A percentile compares a stretch with the other conserved stretches of the same genome.
phyloP scores from a whole-genome alignment of 2,113 vertebrate genomes.

The Pungitius pungitius region DNA sequence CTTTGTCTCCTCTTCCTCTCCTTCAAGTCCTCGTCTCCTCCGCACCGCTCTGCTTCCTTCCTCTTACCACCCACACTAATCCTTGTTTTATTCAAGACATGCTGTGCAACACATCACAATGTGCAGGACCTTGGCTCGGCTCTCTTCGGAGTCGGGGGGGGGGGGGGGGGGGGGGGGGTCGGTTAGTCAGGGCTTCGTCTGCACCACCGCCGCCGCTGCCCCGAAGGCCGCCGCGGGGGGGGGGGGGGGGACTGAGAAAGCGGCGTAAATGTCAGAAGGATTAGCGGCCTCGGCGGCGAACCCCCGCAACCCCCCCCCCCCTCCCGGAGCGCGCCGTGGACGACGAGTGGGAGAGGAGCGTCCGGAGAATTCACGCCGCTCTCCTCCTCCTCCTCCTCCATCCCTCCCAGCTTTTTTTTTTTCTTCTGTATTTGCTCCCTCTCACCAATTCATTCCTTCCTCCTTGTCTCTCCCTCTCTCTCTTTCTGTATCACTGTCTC shows the following conservation, averaged over 20 bases:
- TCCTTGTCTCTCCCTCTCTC: conserved; percentile 55
- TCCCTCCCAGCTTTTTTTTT: conserved; percentile 16
- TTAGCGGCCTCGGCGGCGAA: conserved; percentile 71
- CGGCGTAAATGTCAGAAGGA: conserved; percentile 82
- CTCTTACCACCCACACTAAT: conserved; percentile 72
- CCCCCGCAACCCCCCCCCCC: conserved; percentile 60
- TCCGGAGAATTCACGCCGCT: conserved; percentile 37
- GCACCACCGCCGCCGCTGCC: conserved; percentile 28
- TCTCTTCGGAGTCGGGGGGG: neutral
- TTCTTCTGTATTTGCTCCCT: conserved; percentile 47
- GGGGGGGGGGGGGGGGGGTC: conserved; percentile 9
- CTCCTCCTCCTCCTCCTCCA: conserved; percentile 52
- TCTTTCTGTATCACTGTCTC: conserved; percentile 79
- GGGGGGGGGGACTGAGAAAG: conserved; percentile 60
- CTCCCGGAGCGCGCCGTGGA: conserved; percentile 72
- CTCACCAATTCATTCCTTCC: conserved; percentile 60
- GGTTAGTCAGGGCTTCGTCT: conserved; percentile 31
- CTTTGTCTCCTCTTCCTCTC: conserved; percentile 35
- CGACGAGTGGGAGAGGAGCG: conserved; percentile 72
- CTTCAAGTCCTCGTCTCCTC: conserved; percentile 34
- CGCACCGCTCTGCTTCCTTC: conserved; percentile 39
- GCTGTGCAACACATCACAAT: conserved; percentile 63
- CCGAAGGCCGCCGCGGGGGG: conserved; percentile 62
- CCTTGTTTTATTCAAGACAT: conserved; percentile 65
- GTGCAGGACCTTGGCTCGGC: conserved; percentile 59